Percentiles rank a stretch among this genome's conserved stretches.
These are phyloP conservation scores for Neoascia interrupta DNA, from an alignment of 2,888 invertebrate species.

Conservation along the genomic window DNA sequence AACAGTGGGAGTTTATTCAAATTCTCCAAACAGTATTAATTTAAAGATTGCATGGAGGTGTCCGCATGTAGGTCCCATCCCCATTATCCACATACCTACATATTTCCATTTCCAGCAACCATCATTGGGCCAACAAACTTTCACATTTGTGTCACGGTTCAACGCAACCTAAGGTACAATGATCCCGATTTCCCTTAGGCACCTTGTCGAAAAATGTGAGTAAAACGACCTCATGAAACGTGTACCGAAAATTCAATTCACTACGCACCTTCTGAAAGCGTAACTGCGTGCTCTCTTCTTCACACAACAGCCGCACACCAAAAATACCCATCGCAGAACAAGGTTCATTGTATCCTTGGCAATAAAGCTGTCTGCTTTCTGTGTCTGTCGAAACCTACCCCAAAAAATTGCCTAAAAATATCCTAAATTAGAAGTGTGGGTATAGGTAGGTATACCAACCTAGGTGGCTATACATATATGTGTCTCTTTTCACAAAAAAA, in stretches of 20 bases:
- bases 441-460: too few relatives aligned
- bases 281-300: not conserved
- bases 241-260: conserved; percentile 50
- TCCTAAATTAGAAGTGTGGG: conserved; percentile 1
- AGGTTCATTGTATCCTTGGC: conserved; percentile 50
- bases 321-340: conserved; percentile 15
- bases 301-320: not conserved
- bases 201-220: conserved; percentile 19
- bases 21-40: too few relatives aligned
- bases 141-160: conserved; percentile 50
- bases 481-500: too few relatives aligned
- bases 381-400: conserved; percentile 28
- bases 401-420: conserved; percentile 57
- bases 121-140: conserved; percentile 30
- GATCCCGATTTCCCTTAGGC: conserved; percentile 44
- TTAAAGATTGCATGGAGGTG: too few relatives aligned
- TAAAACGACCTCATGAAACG: conserved; percentile 29
- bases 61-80: too few relatives aligned
- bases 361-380: conserved; percentile 39
- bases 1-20: too few relatives aligned
- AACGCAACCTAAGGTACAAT: conserved; percentile 51
- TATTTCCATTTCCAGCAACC: not conserved
- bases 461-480: too few relatives aligned
- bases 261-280: conserved; percentile 53
- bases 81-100: not conserved